These are phyloP conservation scores for Spinus pinus DNA, from an alignment of 2,797 vertebrate genomes.

Conservation along the genomic window DNA sequence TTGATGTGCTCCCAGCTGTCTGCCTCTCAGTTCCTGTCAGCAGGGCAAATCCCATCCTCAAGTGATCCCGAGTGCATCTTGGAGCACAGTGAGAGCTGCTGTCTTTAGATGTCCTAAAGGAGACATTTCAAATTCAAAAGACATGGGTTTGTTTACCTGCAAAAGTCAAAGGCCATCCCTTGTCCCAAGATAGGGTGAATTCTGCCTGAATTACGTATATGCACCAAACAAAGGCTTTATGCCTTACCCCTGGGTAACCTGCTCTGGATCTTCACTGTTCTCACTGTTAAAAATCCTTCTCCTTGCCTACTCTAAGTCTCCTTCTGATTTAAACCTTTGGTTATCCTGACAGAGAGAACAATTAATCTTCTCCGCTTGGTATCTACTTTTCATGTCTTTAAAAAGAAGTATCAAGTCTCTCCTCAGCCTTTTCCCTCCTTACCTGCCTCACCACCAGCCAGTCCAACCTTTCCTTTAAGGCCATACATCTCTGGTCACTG, in stretches of 20 bases:
- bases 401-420: neutral
- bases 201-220: neutral
- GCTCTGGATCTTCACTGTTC: neutral
- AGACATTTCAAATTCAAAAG: neutral
- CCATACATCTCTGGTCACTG: neutral
- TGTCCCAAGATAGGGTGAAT: neutral
- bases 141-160: neutral
- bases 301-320: neutral
- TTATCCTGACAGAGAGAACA: neutral
- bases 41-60: neutral
- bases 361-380: neutral
- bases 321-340: neutral
- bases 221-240: neutral
- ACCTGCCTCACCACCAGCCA: neutral
- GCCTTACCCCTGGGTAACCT: neutral
- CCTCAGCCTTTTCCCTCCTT: neutral
- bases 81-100: neutral
- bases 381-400: neutral
- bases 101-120: neutral
- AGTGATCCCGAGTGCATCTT: neutral
- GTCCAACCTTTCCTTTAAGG: neutral
- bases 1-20: neutral
- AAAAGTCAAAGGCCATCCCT: neutral
- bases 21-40: neutral
- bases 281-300: neutral